Evolutionary conservation across 2,888 invertebrate species (phyloP), one percentile per base, ranked within the genome.

Genomic region (Platypus cylindrus): DNA sequence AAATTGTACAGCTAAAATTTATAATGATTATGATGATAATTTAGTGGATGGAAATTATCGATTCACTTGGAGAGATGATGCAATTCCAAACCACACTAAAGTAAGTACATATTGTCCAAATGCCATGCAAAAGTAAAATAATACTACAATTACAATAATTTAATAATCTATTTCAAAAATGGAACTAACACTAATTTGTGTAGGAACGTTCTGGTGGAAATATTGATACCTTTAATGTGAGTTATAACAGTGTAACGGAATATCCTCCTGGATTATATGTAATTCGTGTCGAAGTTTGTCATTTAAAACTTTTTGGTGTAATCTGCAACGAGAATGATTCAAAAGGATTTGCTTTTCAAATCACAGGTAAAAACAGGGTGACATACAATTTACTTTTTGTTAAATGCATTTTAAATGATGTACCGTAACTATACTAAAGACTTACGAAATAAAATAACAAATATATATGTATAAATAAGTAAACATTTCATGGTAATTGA

Each of bases 1-100:
- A 25, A 75, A 74, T 43, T 78, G 86, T 52, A 71, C 60, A 44
- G 79, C 77, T 12, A 66, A 67, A 41, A 59, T 82, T 15, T 61
- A 58, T 20, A 60, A 64, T 24, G 44, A 58, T 20, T 60, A 64
- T 27, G 44, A 47, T 2, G 49, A 60, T 32, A 60, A 59, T 11
- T 47, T 53, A 30, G 58, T 62, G 5, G 51, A 49, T 3, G 70
- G 65, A 12, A 52, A 47, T 1, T 81, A 71, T 61, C 59, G 52
- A 18, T 77, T 66, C 52, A 44, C 34, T 3, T 84, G 79, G 71
- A 53, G 49, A 37, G 81, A 82, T 57, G 66, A 73, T 62, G 71
- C 67, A 1, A 59, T 70, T 9, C 65, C 64, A 7, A 54, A 56
- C 33, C 69, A 75, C 45, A 45, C 39, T 45, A 52, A 60, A 53